Base-by-base conservation (phyloP, 2,797 vertebrate genomes). In the Cetoscarus ocellatus region DNA sequence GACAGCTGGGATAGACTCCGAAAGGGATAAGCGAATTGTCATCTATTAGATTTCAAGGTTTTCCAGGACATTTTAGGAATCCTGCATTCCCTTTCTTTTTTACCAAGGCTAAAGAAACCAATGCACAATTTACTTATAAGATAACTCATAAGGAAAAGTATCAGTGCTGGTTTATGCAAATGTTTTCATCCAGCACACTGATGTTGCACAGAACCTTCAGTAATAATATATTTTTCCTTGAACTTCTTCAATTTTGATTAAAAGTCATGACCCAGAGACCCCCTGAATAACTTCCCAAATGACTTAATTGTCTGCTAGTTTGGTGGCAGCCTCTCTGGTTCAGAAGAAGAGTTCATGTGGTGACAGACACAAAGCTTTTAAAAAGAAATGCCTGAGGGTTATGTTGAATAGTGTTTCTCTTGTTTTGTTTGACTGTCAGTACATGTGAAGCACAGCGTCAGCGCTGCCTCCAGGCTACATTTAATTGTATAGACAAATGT, bases 401-500 rank as follows among this genome's bases (percentile, higher is more conserved):
- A 57, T 48, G 79, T 78, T 85, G 77, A 86, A 82, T 87, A 79
- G 39, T 50, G 70, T 79, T 85, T 69, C 73, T 68, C 80, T 80
- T 70, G 86, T 85, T 87, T 68, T 72, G 74, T 87, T 84, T 78
- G 66, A 77, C 72, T 87, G 81, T 86, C 88, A 80, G 83, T 69
- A 57, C 73, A 79, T 77, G 84, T 80, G 85, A 83, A 77, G 80
- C 71, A 44, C 34, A 75, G 84, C 35, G 50, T 62, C 62, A 60
- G 73, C 48, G 35, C 75, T 84, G 84, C 77, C 89, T 87, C 74
- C 78, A 66, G 88, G 91, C 88, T 83, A 89, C 82, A 58, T 88
- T 90, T 93, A 93, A 93, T 90, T 90, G 87, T 91, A 88, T 79
- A 87, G 88, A 90, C 85, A 87, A 89, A 89, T 85, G 73, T 82